A percentile compares a stretch with the other conserved stretches of the same genome.
Evolutionary conservation across 2,888 invertebrate genomes (phyloP).

Genomic region (Ethmia dodecea): DNA sequence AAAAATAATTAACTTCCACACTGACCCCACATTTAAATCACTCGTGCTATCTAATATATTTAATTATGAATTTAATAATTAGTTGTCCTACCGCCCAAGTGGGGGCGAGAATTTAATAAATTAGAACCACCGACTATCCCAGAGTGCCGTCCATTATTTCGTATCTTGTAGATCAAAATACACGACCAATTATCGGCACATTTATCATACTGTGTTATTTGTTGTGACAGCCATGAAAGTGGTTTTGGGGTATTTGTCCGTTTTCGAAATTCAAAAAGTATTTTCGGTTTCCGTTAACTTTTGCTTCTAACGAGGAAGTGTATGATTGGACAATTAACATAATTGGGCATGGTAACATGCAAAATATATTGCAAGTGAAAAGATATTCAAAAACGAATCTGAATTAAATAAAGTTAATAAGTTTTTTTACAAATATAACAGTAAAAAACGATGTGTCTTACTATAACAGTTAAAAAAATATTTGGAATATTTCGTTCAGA

Average conservation of each 20-base stretch:
- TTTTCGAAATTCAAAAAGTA: background rate
- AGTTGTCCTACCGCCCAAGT: slow-evolving; percentile 38
- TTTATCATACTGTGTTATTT: slow-evolving; percentile 62
- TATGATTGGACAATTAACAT: too few relatives aligned
- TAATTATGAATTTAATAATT: slow-evolving; percentile 65
- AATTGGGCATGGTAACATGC: too few relatives aligned
- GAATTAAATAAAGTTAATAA: too few relatives aligned
- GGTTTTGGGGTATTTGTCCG: slow-evolving; percentile 3
- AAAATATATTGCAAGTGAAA: too few relatives aligned
- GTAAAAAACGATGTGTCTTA: too few relatives aligned
- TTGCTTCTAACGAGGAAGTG: too few relatives aligned
- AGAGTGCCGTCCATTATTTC: slow-evolving; percentile 28
- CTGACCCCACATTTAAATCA: slow-evolving; percentile 28
- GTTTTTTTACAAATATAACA: too few relatives aligned
- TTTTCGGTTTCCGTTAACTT: background rate
- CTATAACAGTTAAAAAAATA: too few relatives aligned
- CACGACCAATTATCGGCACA: slow-evolving; percentile 59
- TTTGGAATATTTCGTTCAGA: too few relatives aligned
- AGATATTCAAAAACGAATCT: too few relatives aligned
- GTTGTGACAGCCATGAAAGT: slow-evolving; percentile 55
- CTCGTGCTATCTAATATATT: slow-evolving; percentile 40
- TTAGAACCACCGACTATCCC: slow-evolving; percentile 5
- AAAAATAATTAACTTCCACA: slow-evolving; percentile 24
- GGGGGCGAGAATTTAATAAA: slow-evolving; percentile 45
- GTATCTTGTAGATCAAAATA: slow-evolving; percentile 48